Base-by-base conservation (phyloP, 64 coral and sea anemone species). In the Montipora foliosa region DNA sequence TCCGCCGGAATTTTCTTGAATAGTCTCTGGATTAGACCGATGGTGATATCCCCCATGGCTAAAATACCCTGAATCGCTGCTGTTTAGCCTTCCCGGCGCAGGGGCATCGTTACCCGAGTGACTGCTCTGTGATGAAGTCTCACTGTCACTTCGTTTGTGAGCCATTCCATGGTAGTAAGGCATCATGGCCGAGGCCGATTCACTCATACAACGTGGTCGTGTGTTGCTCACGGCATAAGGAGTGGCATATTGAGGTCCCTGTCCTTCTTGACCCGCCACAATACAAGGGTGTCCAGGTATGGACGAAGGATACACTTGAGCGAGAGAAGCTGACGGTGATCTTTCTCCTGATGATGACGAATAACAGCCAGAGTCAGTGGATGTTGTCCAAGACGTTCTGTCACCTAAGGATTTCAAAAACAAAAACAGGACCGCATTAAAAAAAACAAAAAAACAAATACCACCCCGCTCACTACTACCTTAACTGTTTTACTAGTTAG, bases 31-130 rank as follows among this genome's bases (percentile, higher is more conserved):
- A 80, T 97, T 89, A 4, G 89, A 89, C 20, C 89, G 93, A 52
- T 95, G 93, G 1, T 94, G 89, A 4, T 76, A 81, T 5, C 87
- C 89, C 0, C 89, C 92, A 61, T 97, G 80, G 61, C 96, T 93
- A 58, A 97, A 97, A 86, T 97, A 97, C 9, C 96, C 96, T 6
- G 96, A 97, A 70, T 97, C 96, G 67, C 96, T 97, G 75, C 89
- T 89, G 20, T 71, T 90, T 13, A 95, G 50, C 20, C 83, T 80
- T 1, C 92, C 93, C 67, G 87, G 81, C 6, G 86, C 74, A 7
- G 80, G 82, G 47, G 72, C 93, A 58, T 90, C 87, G 6, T 85
- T 90, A 15, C 95, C 91, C n/a, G 90, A 79, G 20, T 95, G 91
- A 49, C 95, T 93, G 76, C 96, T 97, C 37, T 97, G 96, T 29